Evolutionary conservation across 2,797 vertebrate genomes (phyloP), one percentile per base, ranked within the genome.

Genomic region (Catamblyrhynchus diadema): DNA sequence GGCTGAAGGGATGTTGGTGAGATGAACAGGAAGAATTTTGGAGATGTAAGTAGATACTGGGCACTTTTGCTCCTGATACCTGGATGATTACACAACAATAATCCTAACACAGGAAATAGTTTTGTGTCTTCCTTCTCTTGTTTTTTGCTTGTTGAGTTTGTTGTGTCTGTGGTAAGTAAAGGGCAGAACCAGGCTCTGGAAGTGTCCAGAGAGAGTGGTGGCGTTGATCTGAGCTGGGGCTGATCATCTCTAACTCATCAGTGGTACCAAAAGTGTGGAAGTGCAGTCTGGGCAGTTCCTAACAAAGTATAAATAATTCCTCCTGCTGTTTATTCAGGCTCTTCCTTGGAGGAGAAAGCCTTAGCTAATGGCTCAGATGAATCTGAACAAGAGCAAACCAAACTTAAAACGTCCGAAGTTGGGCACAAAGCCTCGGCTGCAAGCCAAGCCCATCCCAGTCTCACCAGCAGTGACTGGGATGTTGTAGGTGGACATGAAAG

Each of bases 321-420:
- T 97, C 97, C 86, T 98, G 91, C 98, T 97, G 93, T 98, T 98
- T 97, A 97, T 98, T 98, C 98, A 99, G 99, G 99, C 98, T 98
- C 97, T 42, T 98, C 98, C 94, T 97, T 99, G 98, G 99, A 99
- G 98, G 98, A 99, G 97, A 99, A 99, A 97, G 97, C 99, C 88
- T 98, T 99, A 97, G 98, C 98, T 83, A 98, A 98, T 79, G 98
- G 98, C 97, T 96, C 99, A 96, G 98, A 97, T 81, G 97, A 98
- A 91, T 97, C 98, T 97, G 99, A 98, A 97, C 98, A 94, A 77
- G 98, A 98, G 90, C 98, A 98, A 81, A 95, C 98, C 98, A 98
- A 98, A 97, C 98, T 98, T 98, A 99, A 97, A 95, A 70, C 98
- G 65, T 97, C 96, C 23, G 98, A 98, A 97, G 97, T 95, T 97